phyloP scores from a whole-genome alignment of 2,113 vertebrate genomes.

The Nothoprocta pentlandii region DNA sequence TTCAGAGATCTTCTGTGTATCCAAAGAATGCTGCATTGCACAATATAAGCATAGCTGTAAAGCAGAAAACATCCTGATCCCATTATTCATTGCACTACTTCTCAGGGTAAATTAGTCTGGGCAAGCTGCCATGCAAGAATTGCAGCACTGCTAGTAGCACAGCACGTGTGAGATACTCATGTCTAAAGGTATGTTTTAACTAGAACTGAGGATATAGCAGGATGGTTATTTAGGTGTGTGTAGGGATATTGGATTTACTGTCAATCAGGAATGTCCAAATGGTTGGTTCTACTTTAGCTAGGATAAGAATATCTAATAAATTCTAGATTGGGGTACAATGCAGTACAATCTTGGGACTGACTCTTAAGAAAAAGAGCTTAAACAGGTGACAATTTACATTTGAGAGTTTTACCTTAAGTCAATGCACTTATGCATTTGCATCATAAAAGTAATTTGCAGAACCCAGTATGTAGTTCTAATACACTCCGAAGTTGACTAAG shows the following conservation, averaged over 20 bases:
- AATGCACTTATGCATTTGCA: background rate
- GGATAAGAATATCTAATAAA: background rate
- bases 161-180: accelerated
- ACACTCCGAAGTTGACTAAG: background rate
- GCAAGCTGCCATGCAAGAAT: background rate
- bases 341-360: background rate
- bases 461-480: background rate
- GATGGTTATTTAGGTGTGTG: background rate
- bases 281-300: background rate
- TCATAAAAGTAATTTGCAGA: background rate
- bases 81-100: background rate
- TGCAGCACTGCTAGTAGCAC: background rate
- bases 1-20: background rate
- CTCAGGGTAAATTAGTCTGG: background rate
- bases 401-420: background rate
- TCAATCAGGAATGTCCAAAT: background rate
- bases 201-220: background rate
- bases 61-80: background rate
- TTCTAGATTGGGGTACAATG: background rate
- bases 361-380: background rate
- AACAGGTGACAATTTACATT: background rate
- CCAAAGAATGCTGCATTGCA: background rate
- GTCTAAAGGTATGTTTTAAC: background rate
- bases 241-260: background rate
- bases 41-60: background rate